Evolutionary conservation across 2,113 vertebrate genomes (phyloP).

Genomic region (Lipotes vexillifer): DNA sequence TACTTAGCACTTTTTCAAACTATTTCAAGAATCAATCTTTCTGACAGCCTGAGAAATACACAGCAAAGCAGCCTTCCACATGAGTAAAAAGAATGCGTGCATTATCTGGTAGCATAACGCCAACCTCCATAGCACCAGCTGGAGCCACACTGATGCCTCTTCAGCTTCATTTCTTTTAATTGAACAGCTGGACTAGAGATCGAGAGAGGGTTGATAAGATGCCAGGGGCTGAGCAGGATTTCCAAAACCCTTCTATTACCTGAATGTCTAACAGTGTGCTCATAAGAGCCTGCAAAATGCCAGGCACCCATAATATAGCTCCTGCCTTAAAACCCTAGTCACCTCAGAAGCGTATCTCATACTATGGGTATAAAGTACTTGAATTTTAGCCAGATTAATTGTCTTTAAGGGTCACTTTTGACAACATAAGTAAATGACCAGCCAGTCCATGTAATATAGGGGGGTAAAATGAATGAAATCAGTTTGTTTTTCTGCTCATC

Average conservation of each 20-base stretch:
- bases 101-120: neutral
- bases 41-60: slow-evolving; percentile 51
- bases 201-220: neutral
- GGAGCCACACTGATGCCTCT: slow-evolving; percentile 19
- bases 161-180: slow-evolving; percentile 28
- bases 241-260: neutral
- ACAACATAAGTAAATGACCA: neutral
- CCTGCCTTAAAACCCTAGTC: neutral
- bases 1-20: slow-evolving; percentile 57
- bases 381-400: neutral
- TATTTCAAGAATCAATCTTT: slow-evolving; percentile 60
- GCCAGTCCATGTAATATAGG: neutral
- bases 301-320: neutral
- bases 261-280: neutral
- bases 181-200: slow-evolving; percentile 29
- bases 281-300: neutral
- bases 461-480: neutral
- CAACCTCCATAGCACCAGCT: neutral
- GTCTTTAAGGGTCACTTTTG: neutral
- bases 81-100: slow-evolving; percentile 12
- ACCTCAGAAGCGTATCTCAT: neutral
- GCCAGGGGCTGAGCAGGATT: neutral
- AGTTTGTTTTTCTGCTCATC: neutral
- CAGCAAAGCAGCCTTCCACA: slow-evolving; percentile 40
- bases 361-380: neutral